Evolutionary conservation across 2,113 vertebrate genomes (phyloP), one percentile per base, ranked within the genome.

Genomic region (Rhabdomys dilectus): DNA sequence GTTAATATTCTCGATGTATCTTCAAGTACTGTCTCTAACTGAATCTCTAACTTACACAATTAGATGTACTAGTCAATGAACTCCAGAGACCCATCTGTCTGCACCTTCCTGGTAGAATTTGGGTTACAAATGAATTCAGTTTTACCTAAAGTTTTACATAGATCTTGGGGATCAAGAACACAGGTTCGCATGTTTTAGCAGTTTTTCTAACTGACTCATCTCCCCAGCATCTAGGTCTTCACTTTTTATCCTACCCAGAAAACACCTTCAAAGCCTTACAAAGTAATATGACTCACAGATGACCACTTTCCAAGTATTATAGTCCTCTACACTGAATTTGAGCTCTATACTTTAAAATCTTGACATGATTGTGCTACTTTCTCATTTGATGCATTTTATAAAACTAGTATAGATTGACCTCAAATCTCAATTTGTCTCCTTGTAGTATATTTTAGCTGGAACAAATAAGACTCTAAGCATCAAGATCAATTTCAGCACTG

Each of bases 121-220:
- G 12, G 6, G 12, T 60, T 42, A 42, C 12, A 60, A 26, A 84
- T 60, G 10, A 39, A 26, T 60, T 60, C 5, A 42, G 5, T 7
- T 13, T 26, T 84, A 42, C n/a, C 22, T 60, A 62, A 16, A 1
- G 1, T 62, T 60, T 62, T 42, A 29, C 31, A 34, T 42, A n/a
- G n/a, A n/a, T 17, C 7, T 42, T 62, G n/a, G 11, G n/a, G 13
- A 42, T 42, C 56, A 62, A 34, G 66, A 62, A 62, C 56, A 84
- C 6, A 26, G n/a, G 56, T 29, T 1, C 0, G 0, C 22, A 26
- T 39, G 0, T 60, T 58, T 82, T n/a, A 15, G n/a, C 36, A 39
- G 3, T 21, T 26, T 82, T 42, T 29, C 24, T 15, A 84, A 29
- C 2, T 16, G 24, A 84, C 29, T 84, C 6, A 2, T 84, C 6